Evolutionary conservation across 2,888 invertebrate species (phyloP).

Genomic region (Parasteatoda lunata): DNA sequence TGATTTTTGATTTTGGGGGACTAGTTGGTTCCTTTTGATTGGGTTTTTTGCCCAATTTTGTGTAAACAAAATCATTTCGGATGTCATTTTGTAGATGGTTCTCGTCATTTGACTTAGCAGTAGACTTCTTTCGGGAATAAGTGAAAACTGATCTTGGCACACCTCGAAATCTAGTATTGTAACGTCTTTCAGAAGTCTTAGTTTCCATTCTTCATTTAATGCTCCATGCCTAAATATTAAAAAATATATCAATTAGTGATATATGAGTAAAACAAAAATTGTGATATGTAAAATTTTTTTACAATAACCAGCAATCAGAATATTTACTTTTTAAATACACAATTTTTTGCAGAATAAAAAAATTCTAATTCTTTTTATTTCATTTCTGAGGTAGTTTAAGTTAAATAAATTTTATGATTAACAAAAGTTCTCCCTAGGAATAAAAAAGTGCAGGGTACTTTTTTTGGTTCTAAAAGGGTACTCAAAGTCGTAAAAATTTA

Average conservation of each 20-base stretch:
- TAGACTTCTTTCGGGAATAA: constrained; percentile 57
- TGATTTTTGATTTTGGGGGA: constrained; percentile 56
- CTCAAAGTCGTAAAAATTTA: no score
- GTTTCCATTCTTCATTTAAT: constrained; percentile 66
- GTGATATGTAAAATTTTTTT: neutral
- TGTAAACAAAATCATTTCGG: constrained; percentile 63
- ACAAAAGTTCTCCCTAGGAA: no score
- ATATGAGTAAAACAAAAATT: constrained; percentile 1
- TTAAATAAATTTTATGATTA: no score
- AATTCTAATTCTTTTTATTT: neutral
- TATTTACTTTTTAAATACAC: neutral
- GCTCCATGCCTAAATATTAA: constrained; percentile 51
- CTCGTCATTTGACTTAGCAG: constrained; percentile 56
- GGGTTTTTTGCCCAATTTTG: constrained; percentile 62
- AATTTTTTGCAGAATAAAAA: neutral
- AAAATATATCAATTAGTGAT: no score
- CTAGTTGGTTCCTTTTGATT: constrained; percentile 18
- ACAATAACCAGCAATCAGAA: neutral
- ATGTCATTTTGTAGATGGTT: constrained; percentile 44
- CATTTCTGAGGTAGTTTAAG: neutral
- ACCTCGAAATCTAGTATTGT: constrained; percentile 65
- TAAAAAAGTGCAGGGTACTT: no score
- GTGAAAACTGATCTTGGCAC: constrained; percentile 66
- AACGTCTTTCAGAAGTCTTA: constrained; percentile 61
- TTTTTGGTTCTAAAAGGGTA: no score